Conservation (phyloP, 2,888 invertebrate genomes). For the Baccha elongata region DNA sequence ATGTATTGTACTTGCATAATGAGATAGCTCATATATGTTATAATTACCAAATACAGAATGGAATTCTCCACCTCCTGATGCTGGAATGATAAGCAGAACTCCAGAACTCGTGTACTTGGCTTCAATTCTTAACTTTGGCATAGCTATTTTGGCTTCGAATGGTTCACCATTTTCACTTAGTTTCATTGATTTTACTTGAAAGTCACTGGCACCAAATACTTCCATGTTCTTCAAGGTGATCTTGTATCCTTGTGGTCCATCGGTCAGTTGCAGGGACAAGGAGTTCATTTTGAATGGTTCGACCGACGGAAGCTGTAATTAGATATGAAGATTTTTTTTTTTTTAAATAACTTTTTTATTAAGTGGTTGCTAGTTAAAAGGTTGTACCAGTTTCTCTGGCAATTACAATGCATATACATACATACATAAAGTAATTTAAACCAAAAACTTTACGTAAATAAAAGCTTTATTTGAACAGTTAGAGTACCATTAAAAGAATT, state of each 20-base stretch:
- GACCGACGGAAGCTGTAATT: slow-evolving; percentile 84
- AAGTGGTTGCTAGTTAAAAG: too few species aligned
- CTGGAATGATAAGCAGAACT: slow-evolving; percentile 87
- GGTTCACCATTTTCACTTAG: slow-evolving; percentile 85
- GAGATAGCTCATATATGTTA: too few species aligned
- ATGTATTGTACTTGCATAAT: too few species aligned
- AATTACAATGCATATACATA: too few species aligned
- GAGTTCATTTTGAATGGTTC: slow-evolving; percentile 87
- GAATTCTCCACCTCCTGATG: slow-evolving; percentile 88
- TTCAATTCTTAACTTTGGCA: slow-evolving; percentile 86
- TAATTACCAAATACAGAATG: slow-evolving; percentile 85
- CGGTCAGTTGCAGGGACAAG: slow-evolving; percentile 84
- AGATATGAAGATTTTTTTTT: too few species aligned
- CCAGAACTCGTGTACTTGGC: slow-evolving; percentile 88
- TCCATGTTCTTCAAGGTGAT: slow-evolving; percentile 85
- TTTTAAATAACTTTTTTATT: too few species aligned
- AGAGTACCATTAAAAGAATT: too few species aligned
- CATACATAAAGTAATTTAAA: too few species aligned
- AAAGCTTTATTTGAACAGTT: too few species aligned
- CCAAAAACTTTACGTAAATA: too few species aligned
- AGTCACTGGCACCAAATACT: slow-evolving; percentile 86
- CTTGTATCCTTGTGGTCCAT: slow-evolving; percentile 85
- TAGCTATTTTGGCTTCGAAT: slow-evolving; percentile 86
- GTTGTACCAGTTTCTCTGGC: too few species aligned
- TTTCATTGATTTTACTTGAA: slow-evolving; percentile 84